phyloP scores from a whole-genome alignment of 2,888 invertebrate genomes.

The Leptarthrus brevirostris region DNA sequence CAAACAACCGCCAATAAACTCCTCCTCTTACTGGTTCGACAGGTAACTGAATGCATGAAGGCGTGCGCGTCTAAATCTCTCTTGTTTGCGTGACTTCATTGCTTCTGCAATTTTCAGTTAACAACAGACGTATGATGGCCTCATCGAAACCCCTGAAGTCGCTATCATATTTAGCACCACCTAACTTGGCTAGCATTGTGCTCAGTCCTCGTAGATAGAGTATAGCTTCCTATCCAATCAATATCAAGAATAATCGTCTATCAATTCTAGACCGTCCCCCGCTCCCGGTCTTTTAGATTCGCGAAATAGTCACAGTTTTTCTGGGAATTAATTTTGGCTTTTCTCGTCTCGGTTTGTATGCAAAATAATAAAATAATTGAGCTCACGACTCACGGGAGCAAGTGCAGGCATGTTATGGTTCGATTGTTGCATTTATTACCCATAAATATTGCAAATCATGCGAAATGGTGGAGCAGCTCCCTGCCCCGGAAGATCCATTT shows the following conservation, averaged over 20 bases:
- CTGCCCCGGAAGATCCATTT: background rate
- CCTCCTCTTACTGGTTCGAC: slow-evolving; percentile 50
- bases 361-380: slow-evolving; percentile 37
- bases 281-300: background rate
- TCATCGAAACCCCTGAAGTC: slow-evolving; percentile 4
- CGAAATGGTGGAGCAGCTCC: slow-evolving; percentile 4
- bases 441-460: slow-evolving; percentile 47
- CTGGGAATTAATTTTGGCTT: slow-evolving; percentile 2
- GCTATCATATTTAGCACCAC: slow-evolving; percentile 25
- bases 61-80: slow-evolving; percentile 53
- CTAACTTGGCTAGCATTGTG: slow-evolving; percentile 7
- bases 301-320: slow-evolving; percentile 10
- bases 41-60: slow-evolving; percentile 47
- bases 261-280: background rate
- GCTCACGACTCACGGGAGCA: slow-evolving; percentile 48
- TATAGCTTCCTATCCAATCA: background rate
- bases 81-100: slow-evolving; percentile 54
- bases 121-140: slow-evolving; percentile 33
- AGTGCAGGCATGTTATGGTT: slow-evolving; percentile 37
- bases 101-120: slow-evolving; percentile 49
- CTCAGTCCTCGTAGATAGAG: background rate
- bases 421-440: slow-evolving; percentile 49
- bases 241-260: background rate
- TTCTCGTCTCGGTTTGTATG: background rate
- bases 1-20: slow-evolving; percentile 49